phyloP scores from a whole-genome alignment of 2,797 vertebrate genomes.

The Catamblyrhynchus diadema region DNA sequence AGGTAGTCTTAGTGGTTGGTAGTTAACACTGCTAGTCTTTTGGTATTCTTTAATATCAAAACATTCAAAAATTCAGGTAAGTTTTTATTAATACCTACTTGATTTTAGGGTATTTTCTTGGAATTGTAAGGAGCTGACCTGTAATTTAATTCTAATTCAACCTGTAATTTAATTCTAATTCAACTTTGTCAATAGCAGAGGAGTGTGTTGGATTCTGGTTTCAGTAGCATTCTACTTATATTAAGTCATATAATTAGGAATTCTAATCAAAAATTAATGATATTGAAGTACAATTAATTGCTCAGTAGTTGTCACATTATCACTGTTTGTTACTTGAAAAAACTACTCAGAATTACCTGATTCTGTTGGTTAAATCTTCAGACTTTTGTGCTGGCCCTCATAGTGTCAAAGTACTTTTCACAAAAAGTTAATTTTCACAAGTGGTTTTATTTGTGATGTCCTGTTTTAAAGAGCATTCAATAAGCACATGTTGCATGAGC shows the following conservation, averaged over 20 bases:
- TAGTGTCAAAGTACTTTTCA: background rate
- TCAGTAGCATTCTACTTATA: background rate
- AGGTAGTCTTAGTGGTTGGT: background rate
- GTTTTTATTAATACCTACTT: background rate
- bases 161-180: background rate
- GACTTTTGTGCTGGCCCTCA: background rate
- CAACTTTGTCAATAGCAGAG: background rate
- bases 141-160: background rate
- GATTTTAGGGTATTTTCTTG: background rate
- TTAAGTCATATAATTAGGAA: background rate
- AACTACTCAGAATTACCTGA: background rate
- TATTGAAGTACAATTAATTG: background rate
- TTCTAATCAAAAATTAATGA: background rate
- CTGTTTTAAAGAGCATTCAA: background rate
- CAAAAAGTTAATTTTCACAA: background rate
- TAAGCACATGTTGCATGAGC: background rate
- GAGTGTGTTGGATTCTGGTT: background rate
- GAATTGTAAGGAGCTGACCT: background rate
- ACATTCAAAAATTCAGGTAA: background rate
- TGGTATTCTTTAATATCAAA: background rate
- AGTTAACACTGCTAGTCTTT: background rate
- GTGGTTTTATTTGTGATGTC: background rate
- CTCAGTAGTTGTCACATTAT: background rate
- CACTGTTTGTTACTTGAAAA: background rate
- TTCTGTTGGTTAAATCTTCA: background rate